Evolutionary conservation across 64 coral and sea anemone species (phyloP).

Genomic region (Montipora efflorescens): DNA sequence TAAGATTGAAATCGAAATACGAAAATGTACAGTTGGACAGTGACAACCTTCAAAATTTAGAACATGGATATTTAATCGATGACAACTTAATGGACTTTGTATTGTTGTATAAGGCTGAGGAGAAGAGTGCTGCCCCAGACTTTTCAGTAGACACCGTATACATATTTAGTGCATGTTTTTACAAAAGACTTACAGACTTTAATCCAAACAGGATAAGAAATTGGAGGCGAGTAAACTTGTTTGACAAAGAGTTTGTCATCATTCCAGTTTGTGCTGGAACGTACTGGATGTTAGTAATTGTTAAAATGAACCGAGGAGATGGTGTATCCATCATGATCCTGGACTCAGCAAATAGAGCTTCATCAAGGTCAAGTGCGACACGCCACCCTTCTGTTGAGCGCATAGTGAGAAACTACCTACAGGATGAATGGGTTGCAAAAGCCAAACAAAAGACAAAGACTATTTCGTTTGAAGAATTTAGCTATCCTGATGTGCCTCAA

Average conservation of each 20-base stretch:
- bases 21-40: background rate
- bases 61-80: background rate
- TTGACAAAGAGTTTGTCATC: background rate
- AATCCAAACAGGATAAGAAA: background rate
- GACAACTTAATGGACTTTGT: conserved; percentile 2
- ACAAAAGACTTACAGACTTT: background rate
- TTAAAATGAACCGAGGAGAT: background rate
- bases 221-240: background rate
- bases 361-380: background rate
- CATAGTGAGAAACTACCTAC: background rate
- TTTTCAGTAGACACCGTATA: background rate
- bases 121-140: background rate
- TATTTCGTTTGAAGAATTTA: too few relatives aligned
- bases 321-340: background rate
- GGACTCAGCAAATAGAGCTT: background rate
- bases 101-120: background rate
- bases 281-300: background rate
- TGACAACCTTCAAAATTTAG: background rate
- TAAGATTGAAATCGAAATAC: background rate
- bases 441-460: too few relatives aligned
- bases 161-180: background rate
- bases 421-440: background rate
- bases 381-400: background rate
- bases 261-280: background rate
- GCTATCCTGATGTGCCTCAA: too few relatives aligned